Conservation (phyloP, 2,797 vertebrate species). For the Smutsia temminckii region DNA sequence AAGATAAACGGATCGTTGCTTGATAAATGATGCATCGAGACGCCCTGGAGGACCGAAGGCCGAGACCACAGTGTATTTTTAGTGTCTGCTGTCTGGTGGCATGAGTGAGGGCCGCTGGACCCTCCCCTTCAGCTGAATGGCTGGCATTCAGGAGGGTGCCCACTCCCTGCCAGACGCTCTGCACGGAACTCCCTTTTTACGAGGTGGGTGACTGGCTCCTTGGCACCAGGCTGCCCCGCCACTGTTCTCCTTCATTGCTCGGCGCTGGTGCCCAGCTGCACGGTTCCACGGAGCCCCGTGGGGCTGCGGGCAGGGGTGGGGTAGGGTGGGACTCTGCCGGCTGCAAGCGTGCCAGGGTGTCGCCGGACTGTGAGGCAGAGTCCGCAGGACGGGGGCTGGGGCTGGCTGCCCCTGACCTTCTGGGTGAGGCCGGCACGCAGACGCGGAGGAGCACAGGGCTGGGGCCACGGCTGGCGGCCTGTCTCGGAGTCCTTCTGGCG, state of each 20-base stretch:
- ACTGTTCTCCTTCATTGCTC: conserved; percentile 63
- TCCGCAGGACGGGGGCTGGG: conserved; percentile 1
- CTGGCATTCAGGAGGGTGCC: conserved; percentile 67
- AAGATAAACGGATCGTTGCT: neutral
- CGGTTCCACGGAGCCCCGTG: neutral
- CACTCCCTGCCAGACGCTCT: conserved; percentile 67
- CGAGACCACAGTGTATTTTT: conserved; percentile 69
- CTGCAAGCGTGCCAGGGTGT: conserved; percentile 52
- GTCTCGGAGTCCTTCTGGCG: neutral
- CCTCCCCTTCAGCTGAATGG: conserved; percentile 67
- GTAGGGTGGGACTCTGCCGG: neutral
- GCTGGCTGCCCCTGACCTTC: neutral
- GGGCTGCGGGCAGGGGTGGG: neutral
- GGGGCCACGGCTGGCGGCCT: neutral
- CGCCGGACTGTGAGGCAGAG: neutral
- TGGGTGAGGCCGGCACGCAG: neutral
- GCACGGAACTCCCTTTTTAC: conserved; percentile 69
- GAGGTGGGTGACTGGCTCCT: conserved; percentile 54
- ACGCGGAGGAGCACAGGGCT: neutral
- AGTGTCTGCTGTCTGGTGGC: conserved; percentile 64
- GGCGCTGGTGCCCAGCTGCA: neutral
- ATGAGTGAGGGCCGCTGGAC: conserved; percentile 71
- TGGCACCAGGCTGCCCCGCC: conserved; percentile 51
- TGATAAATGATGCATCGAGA: conserved; percentile 26
- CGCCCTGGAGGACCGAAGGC: neutral